Evolutionary conservation across 2,113 vertebrate genomes (phyloP).

Genomic region (Pomatorhinus ruficollis): DNA sequence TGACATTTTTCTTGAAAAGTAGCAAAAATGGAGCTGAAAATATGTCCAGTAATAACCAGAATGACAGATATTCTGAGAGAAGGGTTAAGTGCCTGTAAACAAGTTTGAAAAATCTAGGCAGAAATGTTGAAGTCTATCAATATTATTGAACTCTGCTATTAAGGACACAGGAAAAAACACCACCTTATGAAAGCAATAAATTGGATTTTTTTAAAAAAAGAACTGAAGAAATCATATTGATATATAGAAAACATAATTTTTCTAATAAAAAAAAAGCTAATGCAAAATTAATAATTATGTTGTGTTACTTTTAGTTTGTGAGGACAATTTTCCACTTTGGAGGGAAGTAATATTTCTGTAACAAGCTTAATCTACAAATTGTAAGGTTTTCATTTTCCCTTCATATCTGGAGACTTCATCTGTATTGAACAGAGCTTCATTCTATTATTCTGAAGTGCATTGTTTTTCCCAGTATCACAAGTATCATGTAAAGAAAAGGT

Average conservation of each 20-base stretch:
- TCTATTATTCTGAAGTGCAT: neutral
- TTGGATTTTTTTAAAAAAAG: neutral
- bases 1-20: neutral
- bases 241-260: neutral
- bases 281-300: neutral
- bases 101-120: neutral
- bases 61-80: neutral
- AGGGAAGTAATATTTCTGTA: neutral
- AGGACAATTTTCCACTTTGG: neutral
- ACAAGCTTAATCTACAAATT: neutral
- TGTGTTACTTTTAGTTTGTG: neutral
- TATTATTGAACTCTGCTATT: neutral
- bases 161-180: neutral
- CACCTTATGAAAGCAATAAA: neutral
- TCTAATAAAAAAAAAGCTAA: neutral
- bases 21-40: neutral
- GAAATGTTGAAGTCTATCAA: neutral
- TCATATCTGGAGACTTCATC: neutral
- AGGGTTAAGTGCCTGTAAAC: neutral
- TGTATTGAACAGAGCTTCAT: neutral
- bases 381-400: neutral
- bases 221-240: neutral
- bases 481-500: neutral
- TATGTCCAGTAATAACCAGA: neutral
- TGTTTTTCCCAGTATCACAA: neutral